Conservation (phyloP, 2,797 vertebrate species). For the Sebastes variabilis region DNA sequence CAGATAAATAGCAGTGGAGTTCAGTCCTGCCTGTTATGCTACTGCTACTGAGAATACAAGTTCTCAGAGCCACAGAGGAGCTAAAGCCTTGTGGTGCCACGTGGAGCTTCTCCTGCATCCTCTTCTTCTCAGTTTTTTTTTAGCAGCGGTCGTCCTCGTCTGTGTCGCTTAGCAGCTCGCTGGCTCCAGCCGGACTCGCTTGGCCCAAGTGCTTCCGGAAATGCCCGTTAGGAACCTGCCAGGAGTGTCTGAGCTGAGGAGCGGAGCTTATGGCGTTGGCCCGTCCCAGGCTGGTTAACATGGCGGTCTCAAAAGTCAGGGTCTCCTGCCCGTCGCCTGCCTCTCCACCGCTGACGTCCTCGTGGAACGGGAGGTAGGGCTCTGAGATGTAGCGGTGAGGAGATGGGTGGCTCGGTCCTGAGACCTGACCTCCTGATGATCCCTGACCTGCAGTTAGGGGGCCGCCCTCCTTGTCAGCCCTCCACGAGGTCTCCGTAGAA, state of each 20-base stretch:
- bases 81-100: conserved; percentile 6
- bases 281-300: conserved; percentile 92
- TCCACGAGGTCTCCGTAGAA: conserved; percentile 54
- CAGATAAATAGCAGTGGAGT: conserved; percentile 42
- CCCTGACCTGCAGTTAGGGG: conserved; percentile 64
- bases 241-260: conserved; percentile 93
- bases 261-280: conserved; percentile 93
- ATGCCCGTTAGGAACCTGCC: conserved; percentile 98
- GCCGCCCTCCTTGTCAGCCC: conserved; percentile 77
- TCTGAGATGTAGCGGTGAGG: conserved; percentile 97
- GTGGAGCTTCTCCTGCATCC: conserved; percentile 20
- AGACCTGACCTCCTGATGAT: conserved; percentile 76
- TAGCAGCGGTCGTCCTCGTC: conserved; percentile 98
- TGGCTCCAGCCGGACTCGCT: conserved; percentile 80
- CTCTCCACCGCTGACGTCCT: conserved; percentile 86
- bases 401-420: conserved; percentile 83
- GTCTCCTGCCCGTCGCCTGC: conserved; percentile 87
- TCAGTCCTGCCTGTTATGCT: conserved; percentile 58
- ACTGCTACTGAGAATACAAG: conserved; percentile 55
- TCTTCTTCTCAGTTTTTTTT: conserved; percentile 64
- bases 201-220: conserved; percentile 89
- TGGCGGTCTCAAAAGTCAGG: conserved; percentile 94
- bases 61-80: conserved; percentile 44
- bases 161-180: conserved; percentile 93
- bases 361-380: conserved; percentile 93